Conservation (phyloP, 2,113 vertebrate species). For the Cyrtonyx montezumae region DNA sequence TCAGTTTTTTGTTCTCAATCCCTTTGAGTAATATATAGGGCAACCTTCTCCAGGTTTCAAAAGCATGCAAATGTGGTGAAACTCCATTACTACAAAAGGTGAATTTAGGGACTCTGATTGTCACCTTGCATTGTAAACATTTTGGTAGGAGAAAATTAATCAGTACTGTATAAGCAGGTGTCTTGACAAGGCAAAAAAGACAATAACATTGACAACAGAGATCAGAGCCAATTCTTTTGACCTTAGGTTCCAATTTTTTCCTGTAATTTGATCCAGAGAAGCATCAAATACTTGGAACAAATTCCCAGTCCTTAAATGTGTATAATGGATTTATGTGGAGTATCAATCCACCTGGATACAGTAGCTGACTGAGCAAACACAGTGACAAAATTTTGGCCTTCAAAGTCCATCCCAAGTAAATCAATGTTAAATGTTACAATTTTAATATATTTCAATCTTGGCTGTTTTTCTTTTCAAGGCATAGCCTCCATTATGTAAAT, state of each 20-base stretch:
- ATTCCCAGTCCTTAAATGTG: neutral
- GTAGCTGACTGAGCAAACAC: neutral
- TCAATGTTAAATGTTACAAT: neutral
- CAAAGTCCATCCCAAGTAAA: too few species aligned
- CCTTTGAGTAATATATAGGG: neutral
- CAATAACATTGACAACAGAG: neutral
- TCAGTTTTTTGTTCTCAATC: neutral
- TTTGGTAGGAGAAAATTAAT: slow-evolving; percentile 33
- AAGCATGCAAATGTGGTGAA: slow-evolving; percentile 7
- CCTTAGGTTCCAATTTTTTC: neutral
- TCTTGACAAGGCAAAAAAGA: slow-evolving; percentile 12
- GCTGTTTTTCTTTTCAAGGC: neutral
- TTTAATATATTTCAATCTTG: neutral
- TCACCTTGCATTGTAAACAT: slow-evolving; percentile 10
- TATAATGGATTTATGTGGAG: neutral
- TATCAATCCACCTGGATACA: neutral
- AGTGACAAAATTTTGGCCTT: neutral
- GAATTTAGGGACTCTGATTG: neutral
- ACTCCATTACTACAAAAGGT: slow-evolving; percentile 1
- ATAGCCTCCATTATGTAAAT: neutral
- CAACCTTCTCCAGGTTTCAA: neutral
- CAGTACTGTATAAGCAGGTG: neutral
- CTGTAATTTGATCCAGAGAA: neutral
- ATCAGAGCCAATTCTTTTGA: neutral
- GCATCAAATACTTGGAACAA: neutral